These are phyloP conservation scores for Bolborhynchus lineola DNA, from an alignment of 2,113 vertebrate species.

Conservation along the genomic window DNA sequence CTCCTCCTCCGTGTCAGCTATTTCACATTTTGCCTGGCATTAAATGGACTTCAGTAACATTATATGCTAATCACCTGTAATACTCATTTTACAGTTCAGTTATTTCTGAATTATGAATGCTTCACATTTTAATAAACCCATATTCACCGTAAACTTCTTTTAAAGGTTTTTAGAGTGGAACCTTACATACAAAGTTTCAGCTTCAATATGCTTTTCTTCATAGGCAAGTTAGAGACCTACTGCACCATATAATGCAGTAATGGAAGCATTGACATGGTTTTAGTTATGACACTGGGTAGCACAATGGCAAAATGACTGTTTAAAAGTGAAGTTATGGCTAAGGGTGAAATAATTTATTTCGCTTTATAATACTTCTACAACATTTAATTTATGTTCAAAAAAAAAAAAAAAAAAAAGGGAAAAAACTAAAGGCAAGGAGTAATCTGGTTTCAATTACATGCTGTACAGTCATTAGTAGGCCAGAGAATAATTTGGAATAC, in stretches of 20 bases:
- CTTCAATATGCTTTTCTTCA: neutral
- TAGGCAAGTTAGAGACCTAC: neutral
- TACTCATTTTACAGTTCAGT: neutral
- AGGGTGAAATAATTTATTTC: neutral
- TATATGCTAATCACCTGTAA: neutral
- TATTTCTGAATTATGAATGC: neutral
- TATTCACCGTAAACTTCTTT: neutral
- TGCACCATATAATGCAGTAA: neutral
- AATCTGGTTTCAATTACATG: slow-evolving; percentile 71
- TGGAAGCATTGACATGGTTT: neutral
- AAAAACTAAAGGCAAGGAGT: neutral
- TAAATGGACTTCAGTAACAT: neutral
- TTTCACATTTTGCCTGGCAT: neutral
- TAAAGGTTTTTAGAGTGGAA: neutral
- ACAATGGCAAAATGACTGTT: neutral
- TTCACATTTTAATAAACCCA: neutral
- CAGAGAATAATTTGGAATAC: slow-evolving; percentile 71
- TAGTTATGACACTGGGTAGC: neutral
- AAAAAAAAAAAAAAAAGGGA: rapidly evolving
- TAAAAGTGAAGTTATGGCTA: neutral
- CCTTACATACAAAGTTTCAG: neutral
- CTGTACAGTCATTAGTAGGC: slow-evolving; percentile 59
- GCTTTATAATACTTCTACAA: neutral
- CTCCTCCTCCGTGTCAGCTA: neutral
- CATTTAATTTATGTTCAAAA: neutral